phyloP scores from a whole-genome alignment of 2,888 invertebrate species.

The Eupsilia transversa region DNA sequence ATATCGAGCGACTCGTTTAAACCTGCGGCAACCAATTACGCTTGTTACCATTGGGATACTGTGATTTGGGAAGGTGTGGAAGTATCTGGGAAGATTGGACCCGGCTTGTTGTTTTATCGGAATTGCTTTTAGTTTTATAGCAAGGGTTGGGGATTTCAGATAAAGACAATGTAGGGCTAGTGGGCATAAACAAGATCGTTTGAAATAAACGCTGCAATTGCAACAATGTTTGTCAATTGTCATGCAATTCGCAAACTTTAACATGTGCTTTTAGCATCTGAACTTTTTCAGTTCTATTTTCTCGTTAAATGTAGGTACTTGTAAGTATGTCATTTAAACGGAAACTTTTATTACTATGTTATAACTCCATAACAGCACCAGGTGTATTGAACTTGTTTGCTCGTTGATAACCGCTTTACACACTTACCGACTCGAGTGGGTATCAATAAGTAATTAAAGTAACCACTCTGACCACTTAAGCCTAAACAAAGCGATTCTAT shows the following conservation, averaged over 20 bases:
- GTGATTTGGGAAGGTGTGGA: constrained; percentile 75
- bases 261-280: constrained; percentile 3
- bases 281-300: constrained; percentile 21
- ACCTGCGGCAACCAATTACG: constrained; percentile 85
- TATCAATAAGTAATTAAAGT: constrained; percentile 79
- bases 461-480: constrained; percentile 72
- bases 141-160: constrained; percentile 17
- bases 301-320: neutral
- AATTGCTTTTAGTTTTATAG: constrained; percentile 55
- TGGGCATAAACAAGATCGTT: constrained; percentile 13
- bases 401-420: constrained; percentile 64
- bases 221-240: constrained; percentile 28
- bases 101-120: constrained; percentile 51
- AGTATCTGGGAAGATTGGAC: constrained; percentile 57
- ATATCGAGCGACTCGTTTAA: constrained; percentile 85
- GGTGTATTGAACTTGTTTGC: constrained; percentile 52
- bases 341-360: constrained; percentile 6
- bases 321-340: constrained; percentile 10
- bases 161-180: constrained; percentile 12
- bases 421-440: constrained; percentile 68
- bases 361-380: constrained; percentile 46
- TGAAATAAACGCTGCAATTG: neutral
- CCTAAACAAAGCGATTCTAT: constrained; percentile 71
- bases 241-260: constrained; percentile 24
- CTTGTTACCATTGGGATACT: constrained; percentile 82